Evolutionary conservation across 2,888 invertebrate genomes (phyloP), one percentile per base, ranked within the genome.

Genomic region (Brassicogethes aeneus): DNA sequence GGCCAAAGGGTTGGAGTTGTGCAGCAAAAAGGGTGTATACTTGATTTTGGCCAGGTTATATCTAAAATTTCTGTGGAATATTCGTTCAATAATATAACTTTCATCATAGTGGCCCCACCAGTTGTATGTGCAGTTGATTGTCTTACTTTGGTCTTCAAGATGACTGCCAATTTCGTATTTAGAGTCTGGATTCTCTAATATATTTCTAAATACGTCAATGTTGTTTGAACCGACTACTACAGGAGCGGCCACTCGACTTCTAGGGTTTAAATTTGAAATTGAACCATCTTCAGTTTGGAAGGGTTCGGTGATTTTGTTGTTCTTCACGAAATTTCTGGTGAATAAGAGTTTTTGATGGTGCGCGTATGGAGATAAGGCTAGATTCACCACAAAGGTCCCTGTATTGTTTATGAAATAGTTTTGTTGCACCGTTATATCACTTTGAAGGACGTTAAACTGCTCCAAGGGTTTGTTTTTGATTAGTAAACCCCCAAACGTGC

Each of bases 101-200:
- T 76, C 75, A 60, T 87, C 86, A 43, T 77, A 78, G 0, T 76
- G 74, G 2, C 95, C 93, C 55, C 97, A 77, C 88, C 93, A 97
- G 62, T 99, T 99, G 61, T 79, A 88, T 0, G 91, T 86, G 52
- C 93, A 95, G 62, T 95, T 90, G n/a, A 99, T 83, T 13, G 79
- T 72, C 70, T 89, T 85, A 57, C 94, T 93, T 62, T 95, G 96
- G 62, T 96, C 94, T 58, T 86, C 84, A 13, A 96, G 74, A 58
- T 97, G 96, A 0, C 95, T 94, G 0, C 94, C 94, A 35, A 99
- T 83, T 71, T 99, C 97, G 62, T 93, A 95, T 40, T 80, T 78
- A 0, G 96, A 93, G 47, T 84, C 82, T 1, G 84, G 84, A 68
- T 99, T 97, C 43, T 88, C 82, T 30, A 97, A 79, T 44, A 92